Conservation (phyloP, 1,140 invertebrate genomes). For the Drosophila pectinifera region DNA sequence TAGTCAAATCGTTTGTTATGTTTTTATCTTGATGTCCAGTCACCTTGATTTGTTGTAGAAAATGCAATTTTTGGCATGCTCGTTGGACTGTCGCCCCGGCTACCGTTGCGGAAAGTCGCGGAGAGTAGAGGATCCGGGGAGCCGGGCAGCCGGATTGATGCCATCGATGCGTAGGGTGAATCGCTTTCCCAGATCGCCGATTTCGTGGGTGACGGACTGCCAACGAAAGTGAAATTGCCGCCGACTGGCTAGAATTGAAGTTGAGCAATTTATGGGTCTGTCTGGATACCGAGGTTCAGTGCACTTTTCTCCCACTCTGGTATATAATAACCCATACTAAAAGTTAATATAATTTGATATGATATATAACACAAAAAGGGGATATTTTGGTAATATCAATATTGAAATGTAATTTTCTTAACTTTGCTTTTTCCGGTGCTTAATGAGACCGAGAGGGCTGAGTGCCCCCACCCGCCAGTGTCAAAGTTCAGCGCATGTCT, state of each 20-base stretch:
- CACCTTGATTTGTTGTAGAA: constrained; percentile 84
- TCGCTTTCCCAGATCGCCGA: constrained; percentile 53
- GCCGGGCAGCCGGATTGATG: constrained; percentile 13
- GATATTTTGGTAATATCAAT: too few species aligned
- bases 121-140: constrained; percentile 1
- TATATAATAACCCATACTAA: too few species aligned
- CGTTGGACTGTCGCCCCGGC: constrained; percentile 47
- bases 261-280: constrained; percentile 75
- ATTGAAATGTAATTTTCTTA: neutral
- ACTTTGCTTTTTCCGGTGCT: neutral
- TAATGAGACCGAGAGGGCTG: constrained; percentile 10
- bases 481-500: constrained; percentile 79
- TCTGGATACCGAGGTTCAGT: constrained; percentile 50
- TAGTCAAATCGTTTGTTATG: constrained; percentile 84
- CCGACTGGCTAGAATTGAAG: constrained; percentile 58
- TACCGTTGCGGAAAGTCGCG: constrained; percentile 40
- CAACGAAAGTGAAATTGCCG: constrained; percentile 66
- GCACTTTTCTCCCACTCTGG: constrained; percentile 17
- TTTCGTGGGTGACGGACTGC: constrained; percentile 61
- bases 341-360: neutral
- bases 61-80: constrained; percentile 81
- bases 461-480: constrained; percentile 38
- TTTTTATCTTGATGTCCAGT: constrained; percentile 84
- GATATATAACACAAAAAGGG: too few species aligned
- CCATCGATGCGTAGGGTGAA: constrained; percentile 69